Evolutionary conservation across 2,113 vertebrate species (phyloP), one percentile per base, ranked within the genome.

Genomic region (Hemiscyllium ocellatum): DNA sequence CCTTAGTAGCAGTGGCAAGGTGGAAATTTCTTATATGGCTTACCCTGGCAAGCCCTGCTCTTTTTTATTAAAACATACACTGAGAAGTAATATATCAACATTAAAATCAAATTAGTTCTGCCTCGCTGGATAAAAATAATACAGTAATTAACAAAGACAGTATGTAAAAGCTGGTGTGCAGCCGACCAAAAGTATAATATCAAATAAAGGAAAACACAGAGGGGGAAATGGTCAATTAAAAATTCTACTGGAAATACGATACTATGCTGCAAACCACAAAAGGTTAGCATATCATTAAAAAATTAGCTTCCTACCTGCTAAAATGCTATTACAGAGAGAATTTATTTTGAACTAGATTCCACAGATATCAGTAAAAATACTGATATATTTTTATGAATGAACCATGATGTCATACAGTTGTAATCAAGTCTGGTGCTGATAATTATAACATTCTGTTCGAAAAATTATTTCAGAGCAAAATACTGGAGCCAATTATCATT

Each of bases 401-500:
- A 12, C 42, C 12, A 72, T 47, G 91, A 47, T 69, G 69, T 72
- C 66, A 70, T 70, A 68, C 68, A 70, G 29, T 0, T 50, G 68
- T 29, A 72, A 95, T 95, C 66, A 29, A 4, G 65, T 50, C 29
- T 72, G 68, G 22, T 72, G 68, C 19, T 89, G 50, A 89, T 56
- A 47, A 29, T 56, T 89, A 26, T 89, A 56, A 89, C 56, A 2
- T 29, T 52, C 86, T 61, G 10, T 33, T 26, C 4, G 65, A 10
- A 68, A 95, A 24, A 70, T 37, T 29, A 95, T 95, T 95, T 72
- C 69, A 95, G 50, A 52, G 50, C 29, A 90, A 90, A 13, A 90
- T 5, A 2, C 19, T 72, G 5, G 47, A 47, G 22, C 69, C 33
- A 72, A 10, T 52, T 15, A 72, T 52, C 42, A 95, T 33, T 50